Percentiles rank a stretch among this genome's conserved stretches.
phyloP scores from a whole-genome alignment of 2,797 vertebrate genomes.

The Hapalemur alaotrensis region DNA sequence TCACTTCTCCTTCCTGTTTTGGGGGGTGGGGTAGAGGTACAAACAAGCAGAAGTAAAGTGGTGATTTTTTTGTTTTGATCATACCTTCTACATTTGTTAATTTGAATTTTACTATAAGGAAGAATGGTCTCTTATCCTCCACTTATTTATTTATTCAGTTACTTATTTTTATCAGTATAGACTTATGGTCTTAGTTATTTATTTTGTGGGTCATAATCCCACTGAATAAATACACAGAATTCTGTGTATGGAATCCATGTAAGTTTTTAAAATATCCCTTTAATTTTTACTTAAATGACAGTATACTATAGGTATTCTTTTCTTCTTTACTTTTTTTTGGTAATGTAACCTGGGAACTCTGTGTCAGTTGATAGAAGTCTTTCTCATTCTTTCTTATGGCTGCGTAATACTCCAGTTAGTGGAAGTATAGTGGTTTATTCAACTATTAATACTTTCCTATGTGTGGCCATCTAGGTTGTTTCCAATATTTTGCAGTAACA shows the following conservation, averaged over 20 bases:
- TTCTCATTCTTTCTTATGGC: background rate
- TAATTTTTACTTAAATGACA: background rate
- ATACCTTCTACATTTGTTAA: background rate
- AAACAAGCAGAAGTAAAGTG: background rate
- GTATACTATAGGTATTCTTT: background rate
- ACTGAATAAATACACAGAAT: background rate
- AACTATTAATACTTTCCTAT: background rate
- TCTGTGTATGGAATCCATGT: background rate
- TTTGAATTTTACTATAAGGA: background rate
- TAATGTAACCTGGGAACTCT: background rate
- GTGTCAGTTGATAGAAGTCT: background rate
- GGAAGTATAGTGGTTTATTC: background rate
- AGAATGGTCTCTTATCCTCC: background rate
- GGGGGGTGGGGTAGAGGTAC: too few species aligned
- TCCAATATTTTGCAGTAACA: background rate
- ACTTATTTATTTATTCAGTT: background rate
- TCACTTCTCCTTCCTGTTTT: background rate
- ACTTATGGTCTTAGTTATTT: background rate
- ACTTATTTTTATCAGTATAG: background rate
- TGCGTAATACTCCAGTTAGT: background rate
- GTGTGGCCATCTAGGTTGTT: background rate
- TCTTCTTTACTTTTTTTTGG: background rate
- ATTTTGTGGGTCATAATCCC: background rate
- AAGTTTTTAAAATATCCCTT: background rate
- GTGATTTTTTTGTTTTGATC: background rate